These are phyloP conservation scores for Lasioglossum leucozonium DNA, from an alignment of 2,888 invertebrate genomes.

Conservation along the genomic window DNA sequence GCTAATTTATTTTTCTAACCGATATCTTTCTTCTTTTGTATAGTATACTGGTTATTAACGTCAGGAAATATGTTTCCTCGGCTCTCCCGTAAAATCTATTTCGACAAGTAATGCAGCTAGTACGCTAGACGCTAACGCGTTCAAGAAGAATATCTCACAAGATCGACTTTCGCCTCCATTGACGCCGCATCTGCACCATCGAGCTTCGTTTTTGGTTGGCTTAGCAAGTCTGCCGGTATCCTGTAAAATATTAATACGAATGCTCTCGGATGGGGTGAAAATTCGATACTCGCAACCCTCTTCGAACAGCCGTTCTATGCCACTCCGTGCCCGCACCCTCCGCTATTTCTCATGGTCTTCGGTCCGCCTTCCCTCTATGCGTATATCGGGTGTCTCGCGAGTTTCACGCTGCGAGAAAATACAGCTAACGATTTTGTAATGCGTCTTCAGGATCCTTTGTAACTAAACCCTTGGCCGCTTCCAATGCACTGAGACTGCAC, in stretches of 20 bases:
- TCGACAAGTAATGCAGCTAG: background rate
- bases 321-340: constrained; percentile 28
- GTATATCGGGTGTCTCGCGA: constrained; percentile 47
- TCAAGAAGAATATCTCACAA: constrained; percentile 41
- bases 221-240: constrained; percentile 55
- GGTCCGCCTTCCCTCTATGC: constrained; percentile 3
- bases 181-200: constrained; percentile 59
- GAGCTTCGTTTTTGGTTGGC: constrained; percentile 61
- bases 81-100: constrained; percentile 22
- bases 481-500: background rate
- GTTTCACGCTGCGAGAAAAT: background rate
- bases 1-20: background rate
- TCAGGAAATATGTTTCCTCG: background rate
- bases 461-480: background rate
- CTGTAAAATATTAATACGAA: constrained; percentile 80
- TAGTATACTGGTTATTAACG: background rate
- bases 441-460: background rate
- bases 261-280: constrained; percentile 77
- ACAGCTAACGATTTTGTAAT: background rate
- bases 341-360: constrained; percentile 52
- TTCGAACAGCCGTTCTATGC: constrained; percentile 52
- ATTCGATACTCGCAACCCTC: constrained; percentile 74
- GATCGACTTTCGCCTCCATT: constrained; percentile 65
- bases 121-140: constrained; percentile 29
- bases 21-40: background rate